phyloP scores from a whole-genome alignment of 1,140 invertebrate species.

The Saccostrea echinata region DNA sequence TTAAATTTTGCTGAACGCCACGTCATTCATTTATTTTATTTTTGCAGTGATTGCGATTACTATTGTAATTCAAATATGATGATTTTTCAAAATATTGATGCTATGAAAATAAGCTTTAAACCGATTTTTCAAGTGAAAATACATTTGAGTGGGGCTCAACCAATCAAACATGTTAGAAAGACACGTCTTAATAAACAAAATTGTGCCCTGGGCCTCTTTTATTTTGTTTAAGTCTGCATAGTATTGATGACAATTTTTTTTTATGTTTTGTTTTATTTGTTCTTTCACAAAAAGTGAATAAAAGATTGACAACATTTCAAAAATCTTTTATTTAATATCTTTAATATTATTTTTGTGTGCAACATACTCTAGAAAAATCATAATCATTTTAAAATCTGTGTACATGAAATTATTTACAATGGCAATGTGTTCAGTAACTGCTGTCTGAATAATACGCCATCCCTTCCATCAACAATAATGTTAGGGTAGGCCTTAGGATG shows the following conservation, averaged over 20 bases:
- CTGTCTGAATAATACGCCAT: constrained; percentile 40
- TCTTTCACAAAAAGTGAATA: background rate
- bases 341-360: background rate
- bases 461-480: constrained; percentile 47
- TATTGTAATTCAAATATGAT: background rate
- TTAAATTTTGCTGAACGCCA: background rate
- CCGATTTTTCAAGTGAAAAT: background rate
- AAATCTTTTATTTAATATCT: background rate
- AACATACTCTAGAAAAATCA: background rate
- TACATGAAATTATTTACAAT: background rate
- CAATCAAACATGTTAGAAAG: background rate
- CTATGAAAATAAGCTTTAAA: background rate
- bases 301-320: background rate
- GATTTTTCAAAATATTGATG: background rate
- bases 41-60: background rate
- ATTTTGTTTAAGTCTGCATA: background rate
- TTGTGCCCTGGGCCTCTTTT: background rate
- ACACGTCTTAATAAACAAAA: background rate
- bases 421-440: constrained; percentile 21
- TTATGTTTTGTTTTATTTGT: background rate
- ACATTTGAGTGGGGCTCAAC: background rate
- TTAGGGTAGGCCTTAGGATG: constrained; percentile 53
- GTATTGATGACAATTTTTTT: background rate
- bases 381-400: background rate
- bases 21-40: constrained; percentile 14